Conservation (phyloP, 2,888 invertebrate species). For the Agriotes lineatus region DNA sequence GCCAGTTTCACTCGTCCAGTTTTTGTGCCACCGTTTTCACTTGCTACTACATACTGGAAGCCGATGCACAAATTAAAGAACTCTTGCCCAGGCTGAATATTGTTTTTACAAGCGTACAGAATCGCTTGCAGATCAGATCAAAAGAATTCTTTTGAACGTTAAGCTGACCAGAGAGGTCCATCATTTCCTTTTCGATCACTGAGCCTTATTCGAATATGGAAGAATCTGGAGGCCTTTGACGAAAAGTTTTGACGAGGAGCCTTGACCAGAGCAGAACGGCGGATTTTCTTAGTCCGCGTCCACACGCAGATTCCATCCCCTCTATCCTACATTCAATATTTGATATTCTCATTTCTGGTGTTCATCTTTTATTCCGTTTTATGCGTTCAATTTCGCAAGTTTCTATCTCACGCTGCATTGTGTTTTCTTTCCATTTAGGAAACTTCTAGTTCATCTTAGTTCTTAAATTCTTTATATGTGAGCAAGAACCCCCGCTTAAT, state of each 20-base stretch:
- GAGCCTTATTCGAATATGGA: neutral
- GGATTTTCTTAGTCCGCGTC: neutral
- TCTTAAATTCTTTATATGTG: constrained; percentile 52
- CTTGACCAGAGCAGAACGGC: neutral
- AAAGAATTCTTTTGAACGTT: neutral
- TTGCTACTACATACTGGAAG: neutral
- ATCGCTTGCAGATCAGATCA: neutral
- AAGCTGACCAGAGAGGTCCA: neutral
- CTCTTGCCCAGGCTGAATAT: neutral
- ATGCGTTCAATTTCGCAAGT: constrained; percentile 46
- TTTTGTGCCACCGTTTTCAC: constrained; percentile 1
- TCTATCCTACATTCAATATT: constrained; percentile 46
- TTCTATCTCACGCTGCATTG: constrained; percentile 40
- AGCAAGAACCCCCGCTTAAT: constrained; percentile 47
- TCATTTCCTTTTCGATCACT: neutral
- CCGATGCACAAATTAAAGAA: neutral
- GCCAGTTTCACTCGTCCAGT: constrained; percentile 13
- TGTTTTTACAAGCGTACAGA: neutral
- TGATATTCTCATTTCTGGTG: constrained; percentile 45
- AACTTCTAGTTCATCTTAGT: constrained; percentile 43
- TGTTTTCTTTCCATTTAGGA: constrained; percentile 39
- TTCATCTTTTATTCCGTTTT: constrained; percentile 44
- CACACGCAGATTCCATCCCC: constrained; percentile 15
- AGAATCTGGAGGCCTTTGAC: neutral
- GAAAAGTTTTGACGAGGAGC: neutral